Conservation (phyloP, 2,797 vertebrate genomes). For the Microhierax caerulescens region DNA sequence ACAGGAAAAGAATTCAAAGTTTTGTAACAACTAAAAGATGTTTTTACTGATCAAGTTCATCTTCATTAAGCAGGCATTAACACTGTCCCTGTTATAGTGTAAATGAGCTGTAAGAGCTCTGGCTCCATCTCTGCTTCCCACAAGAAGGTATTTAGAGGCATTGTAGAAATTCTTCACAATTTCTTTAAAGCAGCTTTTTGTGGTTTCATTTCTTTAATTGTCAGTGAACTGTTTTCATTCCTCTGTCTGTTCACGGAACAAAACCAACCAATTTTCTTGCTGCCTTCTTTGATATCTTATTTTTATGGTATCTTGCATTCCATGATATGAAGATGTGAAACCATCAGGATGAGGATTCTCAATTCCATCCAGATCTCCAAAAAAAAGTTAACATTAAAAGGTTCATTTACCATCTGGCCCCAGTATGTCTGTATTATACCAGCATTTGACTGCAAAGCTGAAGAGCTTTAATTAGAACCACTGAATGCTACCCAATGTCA, state of each 20-base stretch:
- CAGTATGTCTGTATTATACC: neutral
- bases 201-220: neutral
- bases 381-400: neutral
- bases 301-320: neutral
- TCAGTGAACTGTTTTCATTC: neutral
- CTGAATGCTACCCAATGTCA: neutral
- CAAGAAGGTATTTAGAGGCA: neutral
- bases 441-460: neutral
- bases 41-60: neutral
- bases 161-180: neutral
- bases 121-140: neutral
- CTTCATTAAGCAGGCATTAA: neutral
- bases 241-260: neutral
- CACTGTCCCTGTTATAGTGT: neutral
- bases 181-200: neutral
- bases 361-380: neutral
- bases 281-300: neutral
- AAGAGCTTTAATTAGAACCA: constrained; percentile 35
- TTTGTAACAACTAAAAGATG: neutral
- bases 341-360: neutral
- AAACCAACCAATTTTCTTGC: neutral
- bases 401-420: constrained; percentile 27
- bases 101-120: neutral
- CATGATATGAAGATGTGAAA: neutral
- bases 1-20: neutral